A percentile compares a stretch with the other conserved stretches of the same genome.
Evolutionary conservation across 2,888 invertebrate genomes (phyloP).

Genomic region (Mesorhabditis belari): DNA sequence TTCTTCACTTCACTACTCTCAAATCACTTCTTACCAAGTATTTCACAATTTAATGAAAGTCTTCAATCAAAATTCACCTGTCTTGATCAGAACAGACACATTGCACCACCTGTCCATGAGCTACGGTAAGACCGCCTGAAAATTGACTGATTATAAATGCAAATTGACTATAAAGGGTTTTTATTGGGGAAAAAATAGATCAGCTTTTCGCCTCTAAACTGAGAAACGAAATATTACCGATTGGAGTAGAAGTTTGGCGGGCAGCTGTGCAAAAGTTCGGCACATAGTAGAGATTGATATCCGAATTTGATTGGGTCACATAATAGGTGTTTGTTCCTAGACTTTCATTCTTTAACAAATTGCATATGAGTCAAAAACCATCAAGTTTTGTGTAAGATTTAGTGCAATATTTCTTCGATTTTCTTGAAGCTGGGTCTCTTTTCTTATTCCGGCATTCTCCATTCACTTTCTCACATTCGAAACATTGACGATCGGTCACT

Average conservation of each 20-base stretch:
- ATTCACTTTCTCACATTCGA: background rate
- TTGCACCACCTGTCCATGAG: background rate
- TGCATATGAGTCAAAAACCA: background rate
- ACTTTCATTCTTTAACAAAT: too few species aligned
- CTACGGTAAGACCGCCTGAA: background rate
- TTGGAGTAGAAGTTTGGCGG: background rate
- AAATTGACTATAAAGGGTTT: too few species aligned
- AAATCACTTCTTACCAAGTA: too few species aligned
- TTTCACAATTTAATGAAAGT: too few species aligned
- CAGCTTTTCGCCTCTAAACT: background rate
- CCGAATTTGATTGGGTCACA: background rate
- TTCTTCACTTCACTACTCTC: too few species aligned
- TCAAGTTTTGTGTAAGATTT: background rate
- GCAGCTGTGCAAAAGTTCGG: background rate
- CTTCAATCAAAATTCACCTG: background rate
- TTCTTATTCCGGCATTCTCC: background rate
- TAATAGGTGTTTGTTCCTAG: background rate
- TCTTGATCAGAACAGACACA: background rate
- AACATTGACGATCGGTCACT: background rate
- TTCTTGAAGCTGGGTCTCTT: background rate
- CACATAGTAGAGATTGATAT: background rate
- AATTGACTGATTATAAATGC: too few species aligned
- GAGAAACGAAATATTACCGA: background rate
- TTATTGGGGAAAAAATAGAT: too few species aligned
- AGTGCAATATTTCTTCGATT: background rate